Base-by-base conservation (phyloP, 1,140 invertebrate genomes). In the Trissolcus basalis region DNA sequence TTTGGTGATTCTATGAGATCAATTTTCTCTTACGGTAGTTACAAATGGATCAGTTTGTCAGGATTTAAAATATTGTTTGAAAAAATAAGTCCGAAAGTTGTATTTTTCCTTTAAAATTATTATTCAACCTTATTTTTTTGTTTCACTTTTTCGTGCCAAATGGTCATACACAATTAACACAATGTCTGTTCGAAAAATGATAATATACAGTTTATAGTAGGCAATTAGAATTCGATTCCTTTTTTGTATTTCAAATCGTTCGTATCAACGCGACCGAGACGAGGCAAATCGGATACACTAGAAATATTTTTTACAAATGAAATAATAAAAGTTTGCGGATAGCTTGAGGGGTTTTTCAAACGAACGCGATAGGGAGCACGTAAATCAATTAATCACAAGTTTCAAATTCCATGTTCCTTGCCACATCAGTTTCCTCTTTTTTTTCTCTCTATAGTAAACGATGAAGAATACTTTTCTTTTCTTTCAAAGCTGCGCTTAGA, bases 41-140 rank as follows among this genome's bases (percentile, higher is more conserved):
- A n/a, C n/a, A n/a, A n/a, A n/a, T n/a, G n/a, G n/a, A n/a, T n/a
- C n/a, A n/a, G n/a, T n/a, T n/a, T n/a, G n/a, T n/a, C n/a, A n/a
- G n/a, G n/a, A n/a, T n/a, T n/a, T n/a, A n/a, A n/a, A n/a, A n/a
- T n/a, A n/a, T n/a, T n/a, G 19, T 27, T 27, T 27, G 19, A 27
- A 27, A 3, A 27, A 27, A 27, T 27, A 27, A 27, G 6, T 27
- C 19, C 19, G 6, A 27, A 27, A 27, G 19, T 27, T 1, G 19
- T 27, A 27, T 27, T 27, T 27, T 55, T 74, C 43, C 10, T 70
- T 65, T 73, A 79, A 69, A 67, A 82, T 72, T 54, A 78, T 67
- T 64, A 81, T 59, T 81, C 77, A 80, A 83, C 77, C 83, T 83
- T 83, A 84, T 83, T 83, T 82, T n/a, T 75, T 54, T 41, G 43